phyloP scores from a whole-genome alignment of 92 coral and sea anemone species.

The Actinostola sp. region DNA sequence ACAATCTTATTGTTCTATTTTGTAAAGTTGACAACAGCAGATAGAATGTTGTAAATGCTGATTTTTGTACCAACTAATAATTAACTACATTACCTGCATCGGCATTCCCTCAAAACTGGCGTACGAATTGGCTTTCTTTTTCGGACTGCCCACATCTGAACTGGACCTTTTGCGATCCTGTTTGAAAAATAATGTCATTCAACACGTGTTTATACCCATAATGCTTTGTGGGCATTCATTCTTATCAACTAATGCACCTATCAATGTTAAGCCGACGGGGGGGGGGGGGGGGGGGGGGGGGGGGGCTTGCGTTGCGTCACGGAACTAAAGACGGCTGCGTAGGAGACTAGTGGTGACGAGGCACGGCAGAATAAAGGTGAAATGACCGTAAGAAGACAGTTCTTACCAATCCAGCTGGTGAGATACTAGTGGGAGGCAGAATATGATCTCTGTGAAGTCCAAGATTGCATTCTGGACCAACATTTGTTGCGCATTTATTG shows the following conservation, averaged over 20 bases:
- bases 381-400: no score
- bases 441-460: conserved; percentile 96
- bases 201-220: conserved; percentile 3
- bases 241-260: no score
- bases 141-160: conserved; percentile 62
- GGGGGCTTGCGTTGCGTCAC: no score
- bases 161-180: conserved; percentile 75
- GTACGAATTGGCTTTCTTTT: conserved; percentile 85
- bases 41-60: no score
- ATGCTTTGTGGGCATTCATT: background rate
- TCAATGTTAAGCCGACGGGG: no score
- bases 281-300: no score
- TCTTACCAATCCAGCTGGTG: conserved; percentile 98
- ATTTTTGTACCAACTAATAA: background rate
- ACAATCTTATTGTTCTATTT: background rate
- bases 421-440: conserved; percentile 89
- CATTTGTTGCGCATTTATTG: conserved; percentile 94
- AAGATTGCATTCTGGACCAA: conserved; percentile 89
- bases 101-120: conserved; percentile 99
- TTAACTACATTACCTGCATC: conserved; percentile 72
- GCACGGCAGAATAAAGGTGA: background rate
- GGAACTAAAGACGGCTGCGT: no score
- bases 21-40: no score
- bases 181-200: background rate
- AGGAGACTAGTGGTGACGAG: no score